phyloP scores from a whole-genome alignment of 2,113 vertebrate species.

The Spermophilus dauricus region DNA sequence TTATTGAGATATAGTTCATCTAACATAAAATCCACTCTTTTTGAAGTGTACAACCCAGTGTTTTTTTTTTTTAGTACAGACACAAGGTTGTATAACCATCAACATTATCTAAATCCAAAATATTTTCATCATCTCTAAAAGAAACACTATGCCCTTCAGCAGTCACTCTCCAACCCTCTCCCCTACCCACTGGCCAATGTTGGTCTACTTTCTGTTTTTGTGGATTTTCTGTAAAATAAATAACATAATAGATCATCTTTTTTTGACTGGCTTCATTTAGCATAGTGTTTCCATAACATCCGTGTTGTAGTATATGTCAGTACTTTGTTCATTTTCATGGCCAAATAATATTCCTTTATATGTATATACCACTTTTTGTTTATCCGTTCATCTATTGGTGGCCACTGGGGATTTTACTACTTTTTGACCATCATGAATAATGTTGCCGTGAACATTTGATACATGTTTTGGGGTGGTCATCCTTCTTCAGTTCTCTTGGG shows the following conservation, averaged over 20 bases:
- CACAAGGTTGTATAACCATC: background rate
- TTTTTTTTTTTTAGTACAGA: background rate
- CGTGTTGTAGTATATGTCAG: background rate
- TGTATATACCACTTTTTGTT: background rate
- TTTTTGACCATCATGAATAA: background rate
- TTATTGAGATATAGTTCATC: background rate
- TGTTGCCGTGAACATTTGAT: background rate
- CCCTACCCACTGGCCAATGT: background rate
- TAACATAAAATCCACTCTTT: background rate
- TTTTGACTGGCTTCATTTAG: background rate
- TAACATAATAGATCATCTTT: too few species aligned
- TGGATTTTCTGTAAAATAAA: background rate
- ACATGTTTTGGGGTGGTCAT: background rate
- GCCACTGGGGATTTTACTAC: background rate
- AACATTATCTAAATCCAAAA: background rate
- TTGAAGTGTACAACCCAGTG: background rate
- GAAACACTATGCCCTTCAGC: background rate
- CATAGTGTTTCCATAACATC: background rate
- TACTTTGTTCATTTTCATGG: background rate
- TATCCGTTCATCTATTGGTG: background rate
- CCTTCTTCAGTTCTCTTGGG: background rate
- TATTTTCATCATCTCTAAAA: background rate
- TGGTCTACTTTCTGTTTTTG: background rate
- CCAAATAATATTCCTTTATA: background rate
- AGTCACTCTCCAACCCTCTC: background rate